phyloP scores from a whole-genome alignment of 35 echinoderm and acorn worm genomes.

The Nesometra sesokonis region DNA sequence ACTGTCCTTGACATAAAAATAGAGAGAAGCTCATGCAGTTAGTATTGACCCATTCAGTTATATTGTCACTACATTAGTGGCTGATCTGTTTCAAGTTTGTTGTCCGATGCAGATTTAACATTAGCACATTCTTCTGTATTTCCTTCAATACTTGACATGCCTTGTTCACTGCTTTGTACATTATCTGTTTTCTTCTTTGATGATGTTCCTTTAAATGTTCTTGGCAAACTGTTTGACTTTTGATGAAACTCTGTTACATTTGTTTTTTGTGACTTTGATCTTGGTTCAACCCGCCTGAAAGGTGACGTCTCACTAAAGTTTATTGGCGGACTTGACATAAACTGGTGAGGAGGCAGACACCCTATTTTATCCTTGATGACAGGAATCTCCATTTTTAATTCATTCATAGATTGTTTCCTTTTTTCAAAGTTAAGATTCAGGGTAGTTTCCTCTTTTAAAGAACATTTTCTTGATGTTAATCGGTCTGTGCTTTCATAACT shows the following conservation, averaged over 20 bases:
- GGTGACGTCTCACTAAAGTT: not conserved
- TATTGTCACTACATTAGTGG: no score
- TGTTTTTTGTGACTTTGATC: not conserved
- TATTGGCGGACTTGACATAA: not conserved
- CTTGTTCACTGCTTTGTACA: not conserved
- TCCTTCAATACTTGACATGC: not conserved
- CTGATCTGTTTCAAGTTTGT: no score
- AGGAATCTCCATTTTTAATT: not conserved
- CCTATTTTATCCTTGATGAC: not conserved
- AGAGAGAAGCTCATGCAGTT: no score
- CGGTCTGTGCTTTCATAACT: not conserved
- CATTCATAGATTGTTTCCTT: not conserved
- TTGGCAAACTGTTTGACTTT: not conserved
- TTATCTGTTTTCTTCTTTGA: not conserved
- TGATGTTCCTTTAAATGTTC: not conserved
- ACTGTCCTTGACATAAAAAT: no score
- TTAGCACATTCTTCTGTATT: not conserved
- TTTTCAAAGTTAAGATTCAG: not conserved
- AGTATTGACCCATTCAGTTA: no score
- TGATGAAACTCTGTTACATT: not conserved
- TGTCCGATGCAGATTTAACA: no score
- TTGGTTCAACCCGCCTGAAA: not conserved
- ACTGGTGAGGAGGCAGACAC: not conserved
- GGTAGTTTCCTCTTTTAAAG: not conserved
- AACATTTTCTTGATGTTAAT: not conserved